Conservation (phyloP, 1,140 invertebrate species). For the Gyrodactylus salaris region DNA sequence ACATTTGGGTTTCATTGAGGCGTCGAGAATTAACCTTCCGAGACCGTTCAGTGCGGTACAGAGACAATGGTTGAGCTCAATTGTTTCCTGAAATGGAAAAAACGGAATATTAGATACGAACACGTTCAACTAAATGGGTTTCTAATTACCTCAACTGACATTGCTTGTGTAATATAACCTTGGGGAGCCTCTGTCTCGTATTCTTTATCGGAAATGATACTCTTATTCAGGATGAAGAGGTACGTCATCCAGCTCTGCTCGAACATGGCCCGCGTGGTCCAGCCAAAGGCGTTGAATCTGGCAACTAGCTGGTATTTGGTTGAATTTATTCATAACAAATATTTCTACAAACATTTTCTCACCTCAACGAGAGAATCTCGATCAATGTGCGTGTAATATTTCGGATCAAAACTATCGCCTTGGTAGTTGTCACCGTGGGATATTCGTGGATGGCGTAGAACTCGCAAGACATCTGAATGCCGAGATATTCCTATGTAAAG, state of each 20-base stretch:
- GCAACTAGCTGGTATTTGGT: too few species aligned
- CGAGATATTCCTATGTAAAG: neutral
- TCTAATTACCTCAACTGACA: neutral
- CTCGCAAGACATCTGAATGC: neutral
- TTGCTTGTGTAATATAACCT: neutral
- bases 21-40: neutral
- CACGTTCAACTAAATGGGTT: too few species aligned
- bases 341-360: too few species aligned
- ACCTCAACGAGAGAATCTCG: neutral
- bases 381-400: neutral
- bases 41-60: neutral
- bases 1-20: neutral
- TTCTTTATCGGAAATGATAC: neutral
- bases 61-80: neutral
- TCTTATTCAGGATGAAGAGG: neutral
- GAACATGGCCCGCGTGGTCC: neutral
- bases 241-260: neutral
- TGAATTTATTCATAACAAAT: too few species aligned
- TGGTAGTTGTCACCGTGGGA: neutral
- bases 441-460: neutral
- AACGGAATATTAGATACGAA: neutral
- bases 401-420: neutral
- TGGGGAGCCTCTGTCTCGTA: neutral
- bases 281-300: neutral
- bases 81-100: neutral